Conservation (phyloP, 1,140 invertebrate genomes). For the Rhynchophorus ferrugineus region DNA sequence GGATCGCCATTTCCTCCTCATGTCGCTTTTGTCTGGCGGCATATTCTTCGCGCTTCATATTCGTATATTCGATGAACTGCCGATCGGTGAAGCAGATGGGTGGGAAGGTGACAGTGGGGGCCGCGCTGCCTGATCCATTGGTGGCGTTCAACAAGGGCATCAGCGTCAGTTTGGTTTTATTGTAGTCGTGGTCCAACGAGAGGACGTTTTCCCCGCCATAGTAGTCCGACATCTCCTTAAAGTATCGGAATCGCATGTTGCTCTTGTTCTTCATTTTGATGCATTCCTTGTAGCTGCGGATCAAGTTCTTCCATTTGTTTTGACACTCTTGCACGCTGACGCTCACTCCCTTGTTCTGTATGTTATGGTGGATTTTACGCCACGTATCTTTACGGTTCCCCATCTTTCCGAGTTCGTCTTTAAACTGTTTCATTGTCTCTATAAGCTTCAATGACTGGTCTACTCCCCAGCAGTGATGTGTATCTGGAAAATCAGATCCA, state of each 20-base stretch:
- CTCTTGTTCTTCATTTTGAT: constrained; percentile 19
- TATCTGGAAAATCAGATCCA: constrained; percentile 8
- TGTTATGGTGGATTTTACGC: constrained; percentile 17
- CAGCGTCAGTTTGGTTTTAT: constrained; percentile 11
- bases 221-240: constrained; percentile 20
- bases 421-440: constrained; percentile 13
- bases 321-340: constrained; percentile 19
- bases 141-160: constrained; percentile 4
- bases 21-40: constrained; percentile 15
- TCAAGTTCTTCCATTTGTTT: constrained; percentile 22
- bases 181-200: constrained; percentile 15
- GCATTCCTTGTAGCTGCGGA: constrained; percentile 19
- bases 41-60: constrained; percentile 21
- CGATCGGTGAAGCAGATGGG: constrained; percentile 20
- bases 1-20: constrained; percentile 15
- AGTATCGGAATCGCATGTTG: constrained; percentile 19
- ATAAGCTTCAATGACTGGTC: constrained; percentile 16
- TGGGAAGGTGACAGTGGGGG: constrained; percentile 15
- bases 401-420: constrained; percentile 9
- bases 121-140: not conserved
- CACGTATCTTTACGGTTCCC: constrained; percentile 12
- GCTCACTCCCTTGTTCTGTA: constrained; percentile 7
- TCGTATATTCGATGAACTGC: constrained; percentile 21
- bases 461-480: constrained; percentile 18
- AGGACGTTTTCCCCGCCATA: constrained; percentile 13